phyloP scores from a whole-genome alignment of 2,113 vertebrate genomes.

The Spheniscus mendiculus region DNA sequence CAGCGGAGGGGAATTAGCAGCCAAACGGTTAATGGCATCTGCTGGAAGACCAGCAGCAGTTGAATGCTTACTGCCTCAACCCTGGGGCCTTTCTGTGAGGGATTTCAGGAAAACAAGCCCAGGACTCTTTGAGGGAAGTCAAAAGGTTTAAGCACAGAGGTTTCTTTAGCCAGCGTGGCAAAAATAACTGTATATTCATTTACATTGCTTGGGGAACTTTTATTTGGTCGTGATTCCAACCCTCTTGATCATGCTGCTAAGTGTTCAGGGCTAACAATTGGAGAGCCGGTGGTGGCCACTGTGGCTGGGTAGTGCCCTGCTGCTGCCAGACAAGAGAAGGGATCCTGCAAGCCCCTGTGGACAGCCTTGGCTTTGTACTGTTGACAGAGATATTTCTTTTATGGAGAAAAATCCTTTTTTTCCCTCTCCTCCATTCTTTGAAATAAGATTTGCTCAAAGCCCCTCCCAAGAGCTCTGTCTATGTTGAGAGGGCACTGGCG shows the following conservation, averaged over 20 bases:
- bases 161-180: background rate
- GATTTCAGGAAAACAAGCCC: slow-evolving; percentile 17
- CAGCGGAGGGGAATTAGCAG: background rate
- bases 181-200: background rate
- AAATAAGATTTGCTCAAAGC: background rate
- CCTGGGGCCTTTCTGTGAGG: background rate
- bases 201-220: background rate
- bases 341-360: background rate
- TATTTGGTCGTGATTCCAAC: background rate
- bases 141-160: background rate
- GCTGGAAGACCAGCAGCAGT: background rate
- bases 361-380: background rate
- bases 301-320: background rate
- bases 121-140: background rate
- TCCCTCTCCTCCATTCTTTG: background rate
- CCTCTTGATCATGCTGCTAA: background rate
- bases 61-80: background rate
- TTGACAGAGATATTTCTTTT: background rate
- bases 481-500: background rate
- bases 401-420: background rate
- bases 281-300: background rate
- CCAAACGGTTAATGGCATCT: slow-evolving; percentile 4
- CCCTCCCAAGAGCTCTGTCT: background rate
- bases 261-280: background rate
- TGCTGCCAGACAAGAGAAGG: background rate